These are phyloP conservation scores for Planiliza haematocheilus DNA, from an alignment of 2,113 vertebrate species.

Conservation along the genomic window DNA sequence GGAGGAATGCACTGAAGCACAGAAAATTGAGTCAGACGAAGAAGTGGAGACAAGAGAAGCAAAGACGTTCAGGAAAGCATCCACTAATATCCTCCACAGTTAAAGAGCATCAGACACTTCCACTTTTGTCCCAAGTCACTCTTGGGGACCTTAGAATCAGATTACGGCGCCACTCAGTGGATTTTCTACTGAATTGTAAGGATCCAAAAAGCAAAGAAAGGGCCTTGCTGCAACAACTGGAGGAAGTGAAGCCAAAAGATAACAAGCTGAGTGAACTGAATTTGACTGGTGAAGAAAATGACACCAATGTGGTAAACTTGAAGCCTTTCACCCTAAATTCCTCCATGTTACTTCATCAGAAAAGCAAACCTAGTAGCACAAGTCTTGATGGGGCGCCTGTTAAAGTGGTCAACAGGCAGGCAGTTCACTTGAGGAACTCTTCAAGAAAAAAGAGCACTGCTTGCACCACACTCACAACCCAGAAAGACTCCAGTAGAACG, in stretches of 20 bases:
- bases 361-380: background rate
- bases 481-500: constrained; percentile 6
- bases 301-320: constrained; percentile 49
- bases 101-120: constrained; percentile 40
- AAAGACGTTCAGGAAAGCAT: constrained; percentile 62
- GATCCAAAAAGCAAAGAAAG: constrained; percentile 79
- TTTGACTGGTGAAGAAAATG: constrained; percentile 16
- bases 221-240: constrained; percentile 70
- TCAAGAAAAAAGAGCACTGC: constrained; percentile 67
- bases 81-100: constrained; percentile 28
- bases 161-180: constrained; percentile 78
- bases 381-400: constrained; percentile 44
- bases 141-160: constrained; percentile 76
- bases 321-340: constrained; percentile 68
- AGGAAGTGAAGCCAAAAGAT: constrained; percentile 57
- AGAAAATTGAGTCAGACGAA: constrained; percentile 73
- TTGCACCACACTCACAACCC: background rate
- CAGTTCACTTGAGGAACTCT: constrained; percentile 45
- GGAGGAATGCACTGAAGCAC: constrained; percentile 81
- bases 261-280: constrained; percentile 9
- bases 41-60: constrained; percentile 78
- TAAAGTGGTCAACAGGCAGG: constrained; percentile 47
- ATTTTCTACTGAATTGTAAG: constrained; percentile 79
- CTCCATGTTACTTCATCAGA: constrained; percentile 26
- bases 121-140: constrained; percentile 59